phyloP scores from a whole-genome alignment of 1,140 invertebrate genomes.

The Drosophila burlai region DNA sequence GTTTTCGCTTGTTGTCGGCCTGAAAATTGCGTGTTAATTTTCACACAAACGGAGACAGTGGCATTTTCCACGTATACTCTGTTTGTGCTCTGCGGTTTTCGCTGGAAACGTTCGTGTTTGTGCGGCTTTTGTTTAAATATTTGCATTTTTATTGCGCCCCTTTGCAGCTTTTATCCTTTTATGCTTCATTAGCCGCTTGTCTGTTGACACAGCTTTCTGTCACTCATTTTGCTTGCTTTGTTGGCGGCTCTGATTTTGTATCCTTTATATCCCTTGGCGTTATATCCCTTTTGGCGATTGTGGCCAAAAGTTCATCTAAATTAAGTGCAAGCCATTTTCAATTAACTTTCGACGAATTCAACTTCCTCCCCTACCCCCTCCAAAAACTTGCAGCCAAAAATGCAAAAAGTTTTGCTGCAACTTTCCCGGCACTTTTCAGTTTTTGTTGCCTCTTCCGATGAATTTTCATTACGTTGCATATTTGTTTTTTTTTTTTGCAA shows the following conservation, averaged over 20 bases:
- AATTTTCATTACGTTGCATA: conserved; percentile 81
- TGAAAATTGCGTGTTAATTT: conserved; percentile 80
- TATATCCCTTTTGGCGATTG: conserved; percentile 47
- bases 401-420: conserved; percentile 64
- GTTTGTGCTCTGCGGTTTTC: conserved; percentile 72
- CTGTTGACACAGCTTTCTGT: conserved; percentile 52
- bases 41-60: conserved; percentile 68
- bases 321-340: conserved; percentile 77
- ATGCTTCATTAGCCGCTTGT: conserved; percentile 68
- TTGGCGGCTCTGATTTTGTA: conserved; percentile 21
- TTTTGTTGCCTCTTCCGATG: conserved; percentile 59
- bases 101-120: conserved; percentile 49
- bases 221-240: conserved; percentile 24
- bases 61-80: conserved; percentile 56
- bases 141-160: conserved; percentile 76
- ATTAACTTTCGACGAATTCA: conserved; percentile 70
- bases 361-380: conserved; percentile 21
- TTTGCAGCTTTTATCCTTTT: conserved; percentile 36
- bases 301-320: conserved; percentile 70
- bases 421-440: conserved; percentile 32
- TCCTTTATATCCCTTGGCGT: conserved; percentile 3
- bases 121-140: conserved; percentile 68
- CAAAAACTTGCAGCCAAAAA: conserved; percentile 67
- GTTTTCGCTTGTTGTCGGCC: conserved; percentile 31
- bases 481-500: conserved; percentile 50